These are phyloP conservation scores for Montifringilla adamsi DNA, from an alignment of 2,113 vertebrate species.

Conservation along the genomic window DNA sequence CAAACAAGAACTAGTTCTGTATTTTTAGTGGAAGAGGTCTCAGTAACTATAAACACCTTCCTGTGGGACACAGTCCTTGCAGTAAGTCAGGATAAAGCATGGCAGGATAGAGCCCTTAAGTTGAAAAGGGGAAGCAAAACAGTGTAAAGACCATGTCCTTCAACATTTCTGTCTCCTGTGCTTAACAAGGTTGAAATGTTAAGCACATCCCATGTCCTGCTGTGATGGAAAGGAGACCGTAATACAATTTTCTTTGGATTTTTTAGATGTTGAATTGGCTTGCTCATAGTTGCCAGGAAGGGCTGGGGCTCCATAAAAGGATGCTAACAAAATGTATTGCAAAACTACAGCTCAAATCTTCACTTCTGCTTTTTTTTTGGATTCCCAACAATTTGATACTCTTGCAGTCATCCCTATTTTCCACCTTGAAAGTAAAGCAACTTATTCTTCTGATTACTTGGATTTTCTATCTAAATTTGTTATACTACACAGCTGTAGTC, in stretches of 20 bases:
- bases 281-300: accelerated
- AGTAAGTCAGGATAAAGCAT: background rate
- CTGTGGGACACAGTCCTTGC: background rate
- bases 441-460: background rate
- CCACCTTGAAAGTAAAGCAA: background rate
- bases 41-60: background rate
- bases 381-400: accelerated
- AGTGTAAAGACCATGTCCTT: background rate
- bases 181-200: background rate
- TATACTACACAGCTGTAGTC: background rate
- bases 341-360: background rate
- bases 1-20: background rate
- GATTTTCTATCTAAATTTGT: background rate
- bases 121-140: background rate
- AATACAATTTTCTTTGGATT: background rate
- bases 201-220: too few relatives aligned
- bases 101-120: background rate
- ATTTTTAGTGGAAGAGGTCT: background rate
- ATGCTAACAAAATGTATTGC: background rate
- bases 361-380: background rate
- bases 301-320: accelerated
- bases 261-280: accelerated
- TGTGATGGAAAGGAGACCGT: background rate
- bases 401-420: background rate
- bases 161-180: background rate